These are phyloP conservation scores for Oligia strigilis DNA, from an alignment of 2,888 invertebrate species.

Conservation along the genomic window DNA sequence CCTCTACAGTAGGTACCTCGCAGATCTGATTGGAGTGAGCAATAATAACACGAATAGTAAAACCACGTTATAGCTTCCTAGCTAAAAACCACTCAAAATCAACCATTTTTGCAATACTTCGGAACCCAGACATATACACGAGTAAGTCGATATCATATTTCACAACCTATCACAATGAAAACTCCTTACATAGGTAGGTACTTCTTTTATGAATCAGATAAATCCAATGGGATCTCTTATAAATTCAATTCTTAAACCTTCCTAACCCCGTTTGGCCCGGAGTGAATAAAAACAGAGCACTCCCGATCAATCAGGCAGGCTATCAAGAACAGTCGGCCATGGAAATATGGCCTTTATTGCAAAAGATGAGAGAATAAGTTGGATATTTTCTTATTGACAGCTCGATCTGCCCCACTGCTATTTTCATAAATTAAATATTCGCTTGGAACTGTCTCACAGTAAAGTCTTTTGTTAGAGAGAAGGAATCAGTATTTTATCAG, in stretches of 20 bases:
- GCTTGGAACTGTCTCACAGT: neutral
- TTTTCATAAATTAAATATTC: slow-evolving; percentile 1
- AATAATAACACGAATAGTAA: too few species aligned
- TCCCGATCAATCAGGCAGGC: slow-evolving; percentile 40
- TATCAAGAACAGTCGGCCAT: slow-evolving; percentile 46
- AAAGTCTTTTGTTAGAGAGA: neutral
- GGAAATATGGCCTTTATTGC: slow-evolving; percentile 33
- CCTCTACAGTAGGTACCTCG: too few species aligned
- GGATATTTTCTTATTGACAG: slow-evolving; percentile 20
- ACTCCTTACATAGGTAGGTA: slow-evolving; percentile 4
- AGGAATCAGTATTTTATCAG: neutral
- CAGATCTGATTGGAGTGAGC: too few species aligned
- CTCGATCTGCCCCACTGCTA: slow-evolving; percentile 4
- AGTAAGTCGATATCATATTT: too few species aligned
- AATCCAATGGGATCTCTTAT: slow-evolving; percentile 41
- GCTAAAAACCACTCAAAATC: neutral
- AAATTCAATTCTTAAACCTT: slow-evolving; percentile 51
- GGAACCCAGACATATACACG: neutral
- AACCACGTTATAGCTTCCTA: too few species aligned
- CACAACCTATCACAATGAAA: slow-evolving; percentile 11
- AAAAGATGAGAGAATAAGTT: slow-evolving; percentile 16
- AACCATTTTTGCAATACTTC: neutral
- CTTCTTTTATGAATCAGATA: slow-evolving; percentile 33
- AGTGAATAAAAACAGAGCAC: slow-evolving; percentile 54
- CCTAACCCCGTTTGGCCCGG: slow-evolving; percentile 24